Evolutionary conservation across 2,888 invertebrate species (phyloP).

Genomic region (Acleris emargana): DNA sequence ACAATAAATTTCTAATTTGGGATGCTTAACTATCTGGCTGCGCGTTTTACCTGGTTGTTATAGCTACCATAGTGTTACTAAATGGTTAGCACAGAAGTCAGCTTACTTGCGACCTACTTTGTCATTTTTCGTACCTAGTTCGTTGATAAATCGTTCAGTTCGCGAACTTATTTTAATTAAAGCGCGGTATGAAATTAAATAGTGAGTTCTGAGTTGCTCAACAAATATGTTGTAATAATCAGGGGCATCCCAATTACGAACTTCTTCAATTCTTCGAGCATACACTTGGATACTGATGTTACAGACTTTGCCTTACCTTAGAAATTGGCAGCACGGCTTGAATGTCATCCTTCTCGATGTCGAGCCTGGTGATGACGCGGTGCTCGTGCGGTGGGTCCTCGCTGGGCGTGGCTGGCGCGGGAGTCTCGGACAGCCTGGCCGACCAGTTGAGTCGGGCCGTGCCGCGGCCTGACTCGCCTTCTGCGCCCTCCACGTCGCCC

Average conservation of each 20-base stretch:
- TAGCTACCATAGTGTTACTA: too few relatives aligned
- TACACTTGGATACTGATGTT: neutral
- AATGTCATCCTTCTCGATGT: slow-evolving; percentile 96
- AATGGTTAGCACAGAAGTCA: too few relatives aligned
- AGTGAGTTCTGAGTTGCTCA: too few relatives aligned
- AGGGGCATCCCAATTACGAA: too few relatives aligned
- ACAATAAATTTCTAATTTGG: slow-evolving; percentile 70
- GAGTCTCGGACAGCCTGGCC: slow-evolving; percentile 77
- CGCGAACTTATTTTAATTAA: too few relatives aligned
- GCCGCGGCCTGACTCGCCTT: slow-evolving; percentile 86
- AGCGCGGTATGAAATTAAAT: too few relatives aligned
- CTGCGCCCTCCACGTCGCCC: slow-evolving; percentile 72
- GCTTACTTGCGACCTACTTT: too few relatives aligned
- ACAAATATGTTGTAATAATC: neutral
- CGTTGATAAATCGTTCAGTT: neutral
- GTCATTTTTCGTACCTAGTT: neutral
- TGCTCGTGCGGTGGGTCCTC: slow-evolving; percentile 76
- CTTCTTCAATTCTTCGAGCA: too few relatives aligned
- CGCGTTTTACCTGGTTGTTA: too few relatives aligned
- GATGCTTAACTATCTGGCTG: slow-evolving; percentile 48
- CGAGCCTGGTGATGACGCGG: slow-evolving; percentile 91
- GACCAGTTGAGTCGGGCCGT: slow-evolving; percentile 95
- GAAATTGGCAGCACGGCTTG: slow-evolving; percentile 97
- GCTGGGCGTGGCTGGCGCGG: slow-evolving; percentile 62
- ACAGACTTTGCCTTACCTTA: slow-evolving; percentile 85